Base-by-base conservation (phyloP, 2,113 vertebrate species). In the Phoxinus phoxinus region DNA sequence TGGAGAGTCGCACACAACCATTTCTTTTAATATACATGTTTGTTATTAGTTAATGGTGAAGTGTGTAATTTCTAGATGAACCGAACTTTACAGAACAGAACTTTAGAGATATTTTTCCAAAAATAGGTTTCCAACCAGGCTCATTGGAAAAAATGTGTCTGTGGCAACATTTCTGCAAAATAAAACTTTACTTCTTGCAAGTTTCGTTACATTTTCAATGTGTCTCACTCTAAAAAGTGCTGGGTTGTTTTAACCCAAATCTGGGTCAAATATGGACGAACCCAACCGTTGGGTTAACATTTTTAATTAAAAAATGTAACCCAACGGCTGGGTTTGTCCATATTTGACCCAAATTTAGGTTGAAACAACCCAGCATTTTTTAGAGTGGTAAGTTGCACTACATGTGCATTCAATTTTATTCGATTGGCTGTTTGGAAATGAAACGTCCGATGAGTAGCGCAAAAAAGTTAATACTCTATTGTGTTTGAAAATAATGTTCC, bases 11-110 rank as follows among this genome's bases (percentile, higher is more conserved):
- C n/a, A 73, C 23, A 27, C 6, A 37, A 23, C 2, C 3, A 6
- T 35, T 9, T 67, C 19, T 35, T 67, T 3, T 19, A 69, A 21
- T 71, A 37, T 23, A 71, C 53, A 11, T 37, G 17, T 37, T 41
- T 71, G 35, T 69, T 19, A 32, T 32, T 32, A 67, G 69, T 72
- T n/a, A 41, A 72, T n/a, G 35, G 69, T 72, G 69, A 41, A 72
- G 69, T 23, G 69, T 72, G 69, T 72, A 72, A 72, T 41, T 72
- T 41, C 2, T 37, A 10, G 32, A 1, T 71, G 15, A 7, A 32
- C 17, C 15, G 21, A 67, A n/a, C n/a, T n/a, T n/a, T n/a, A n/a
- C n/a, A n/a, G n/a, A n/a, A 65, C 63, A 53, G 17, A 53, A 53
- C 15, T 53, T 15, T 17, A 19, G 51, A 53, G 19, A 53, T 53